These are phyloP conservation scores for Oryzaephilus surinamensis DNA, from an alignment of 1,140 invertebrate genomes.

Conservation along the genomic window DNA sequence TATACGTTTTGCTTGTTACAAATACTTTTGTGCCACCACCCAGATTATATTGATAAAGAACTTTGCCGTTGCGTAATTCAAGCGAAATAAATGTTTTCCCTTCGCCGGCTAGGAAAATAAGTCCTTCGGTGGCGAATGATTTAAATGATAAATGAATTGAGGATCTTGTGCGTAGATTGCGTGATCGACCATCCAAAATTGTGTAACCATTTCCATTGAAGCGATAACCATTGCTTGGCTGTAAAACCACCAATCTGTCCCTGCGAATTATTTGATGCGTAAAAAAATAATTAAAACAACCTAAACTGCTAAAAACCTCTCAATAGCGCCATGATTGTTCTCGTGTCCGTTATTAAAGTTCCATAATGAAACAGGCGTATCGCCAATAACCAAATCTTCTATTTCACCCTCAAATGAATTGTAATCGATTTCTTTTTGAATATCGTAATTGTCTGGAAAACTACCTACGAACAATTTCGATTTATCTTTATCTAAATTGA, in stretches of 20 bases:
- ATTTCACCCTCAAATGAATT: conserved; percentile 79
- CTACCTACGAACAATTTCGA: conserved; percentile 89
- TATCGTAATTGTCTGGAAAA: conserved; percentile 57
- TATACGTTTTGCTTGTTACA: conserved; percentile 47
- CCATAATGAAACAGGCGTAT: conserved; percentile 85
- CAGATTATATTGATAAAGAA: conserved; percentile 62
- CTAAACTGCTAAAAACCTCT: conserved; percentile 44
- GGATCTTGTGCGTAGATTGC: conserved; percentile 43
- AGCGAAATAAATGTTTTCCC: conserved; percentile 68
- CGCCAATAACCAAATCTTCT: conserved; percentile 82
- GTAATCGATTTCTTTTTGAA: conserved; percentile 56
- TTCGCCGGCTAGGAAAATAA: conserved; percentile 77
- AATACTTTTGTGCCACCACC: conserved; percentile 44
- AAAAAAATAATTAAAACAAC: not conserved
- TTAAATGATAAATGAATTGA: conserved; percentile 70
- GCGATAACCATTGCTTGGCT: conserved; percentile 57
- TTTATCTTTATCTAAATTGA: conserved; percentile 75
- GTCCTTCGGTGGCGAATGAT: conserved; percentile 73
- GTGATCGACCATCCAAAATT: conserved; percentile 48
- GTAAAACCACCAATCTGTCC: conserved; percentile 50
- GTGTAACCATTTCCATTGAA: conserved; percentile 84
- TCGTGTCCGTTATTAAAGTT: conserved; percentile 75
- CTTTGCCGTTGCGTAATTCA: conserved; percentile 66
- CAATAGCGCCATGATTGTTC: conserved; percentile 59
- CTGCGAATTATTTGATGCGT: conserved; percentile 34